These are phyloP conservation scores for Chaetops frenatus DNA, from an alignment of 2,113 vertebrate genomes.

Conservation along the genomic window DNA sequence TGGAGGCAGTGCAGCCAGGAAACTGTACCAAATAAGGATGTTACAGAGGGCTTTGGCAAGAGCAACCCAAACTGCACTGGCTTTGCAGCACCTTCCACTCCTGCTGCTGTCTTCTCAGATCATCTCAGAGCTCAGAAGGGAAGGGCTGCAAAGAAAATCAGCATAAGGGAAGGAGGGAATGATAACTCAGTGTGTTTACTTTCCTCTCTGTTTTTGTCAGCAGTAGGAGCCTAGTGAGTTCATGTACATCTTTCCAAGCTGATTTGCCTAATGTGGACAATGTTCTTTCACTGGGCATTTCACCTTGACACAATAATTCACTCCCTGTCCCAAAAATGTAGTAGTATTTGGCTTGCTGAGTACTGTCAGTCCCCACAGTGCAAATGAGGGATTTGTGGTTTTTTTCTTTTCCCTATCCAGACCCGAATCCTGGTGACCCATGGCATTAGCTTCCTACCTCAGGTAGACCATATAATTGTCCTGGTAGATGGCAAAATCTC, in stretches of 20 bases:
- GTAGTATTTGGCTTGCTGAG: not conserved
- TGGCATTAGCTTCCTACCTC: slow-evolving; percentile 89
- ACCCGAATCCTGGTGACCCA: slow-evolving; percentile 93
- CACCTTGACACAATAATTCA: not conserved
- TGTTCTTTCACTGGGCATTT: not conserved
- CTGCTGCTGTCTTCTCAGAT: not conserved
- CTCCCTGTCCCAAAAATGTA: not conserved
- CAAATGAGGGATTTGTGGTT: not conserved
- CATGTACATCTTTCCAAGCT: not conserved
- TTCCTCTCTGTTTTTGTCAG: not conserved
- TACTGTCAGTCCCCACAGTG: not conserved
- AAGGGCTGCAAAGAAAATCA: not conserved
- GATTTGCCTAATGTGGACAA: not conserved
- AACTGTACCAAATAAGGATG: not conserved
- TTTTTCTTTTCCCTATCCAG: slow-evolving; percentile 60
- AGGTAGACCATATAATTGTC: slow-evolving; percentile 88
- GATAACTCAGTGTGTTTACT: not conserved
- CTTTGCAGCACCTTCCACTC: not conserved
- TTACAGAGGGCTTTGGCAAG: not conserved
- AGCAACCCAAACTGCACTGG: not conserved
- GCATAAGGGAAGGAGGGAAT: not conserved
- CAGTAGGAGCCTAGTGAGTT: not conserved
- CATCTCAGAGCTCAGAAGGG: not conserved
- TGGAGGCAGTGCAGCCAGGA: not conserved
- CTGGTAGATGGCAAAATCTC: slow-evolving; percentile 86